Conservation (phyloP, 1,140 invertebrate genomes). For the Drosophila seguyi region DNA sequence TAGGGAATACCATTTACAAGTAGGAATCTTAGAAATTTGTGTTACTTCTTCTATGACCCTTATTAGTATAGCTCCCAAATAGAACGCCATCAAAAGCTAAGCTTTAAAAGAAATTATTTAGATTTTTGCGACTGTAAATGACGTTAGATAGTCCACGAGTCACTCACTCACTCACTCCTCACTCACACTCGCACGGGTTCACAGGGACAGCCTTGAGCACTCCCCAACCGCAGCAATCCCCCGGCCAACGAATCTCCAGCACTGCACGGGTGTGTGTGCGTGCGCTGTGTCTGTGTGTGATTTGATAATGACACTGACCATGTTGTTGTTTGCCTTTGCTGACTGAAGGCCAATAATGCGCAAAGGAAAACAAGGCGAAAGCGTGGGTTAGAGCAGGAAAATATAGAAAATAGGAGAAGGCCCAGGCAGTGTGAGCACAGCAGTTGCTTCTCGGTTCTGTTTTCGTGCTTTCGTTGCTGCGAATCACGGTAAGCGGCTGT, state of each 20-base stretch:
- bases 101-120: neutral
- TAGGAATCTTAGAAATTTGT: neutral
- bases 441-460: constrained; percentile 40
- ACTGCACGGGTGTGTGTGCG: constrained; percentile 16
- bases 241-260: constrained; percentile 14
- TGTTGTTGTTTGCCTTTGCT: constrained; percentile 55
- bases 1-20: too few relatives aligned
- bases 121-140: constrained; percentile 25
- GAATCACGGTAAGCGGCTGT: constrained; percentile 44
- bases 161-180: constrained; percentile 25
- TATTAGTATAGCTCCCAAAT: neutral
- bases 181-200: constrained; percentile 6
- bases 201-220: constrained; percentile 46
- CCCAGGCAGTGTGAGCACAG: constrained; percentile 5
- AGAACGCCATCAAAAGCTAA: too few relatives aligned
- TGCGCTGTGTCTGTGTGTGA: constrained; percentile 44
- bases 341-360: constrained; percentile 47
- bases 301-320: constrained; percentile 73
- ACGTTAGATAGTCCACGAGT: constrained; percentile 36
- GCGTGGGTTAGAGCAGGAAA: constrained; percentile 42
- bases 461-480: constrained; percentile 20
- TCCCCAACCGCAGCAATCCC: neutral
- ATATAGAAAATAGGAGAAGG: constrained; percentile 25
- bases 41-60: neutral
- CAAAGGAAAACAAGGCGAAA: constrained; percentile 41